Conservation (phyloP, 2,888 invertebrate genomes). For the Orthosia gothica region DNA sequence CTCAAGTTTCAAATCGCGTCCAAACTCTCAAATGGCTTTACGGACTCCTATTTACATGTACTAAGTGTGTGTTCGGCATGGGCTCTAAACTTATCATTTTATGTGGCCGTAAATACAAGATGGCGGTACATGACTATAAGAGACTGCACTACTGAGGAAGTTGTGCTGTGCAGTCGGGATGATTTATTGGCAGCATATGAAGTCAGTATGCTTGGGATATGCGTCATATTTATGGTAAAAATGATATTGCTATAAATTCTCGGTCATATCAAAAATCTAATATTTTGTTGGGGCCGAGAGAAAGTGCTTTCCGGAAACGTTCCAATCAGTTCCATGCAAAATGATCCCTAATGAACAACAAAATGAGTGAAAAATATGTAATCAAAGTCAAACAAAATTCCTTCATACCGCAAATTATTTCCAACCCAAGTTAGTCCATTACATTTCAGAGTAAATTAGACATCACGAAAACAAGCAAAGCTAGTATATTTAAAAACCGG, state of each 20-base stretch:
- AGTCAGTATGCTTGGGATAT: background rate
- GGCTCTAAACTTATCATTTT: slow-evolving; percentile 80
- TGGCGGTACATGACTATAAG: slow-evolving; percentile 72
- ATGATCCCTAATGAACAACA: background rate
- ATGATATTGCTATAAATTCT: no score
- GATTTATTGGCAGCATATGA: slow-evolving; percentile 18
- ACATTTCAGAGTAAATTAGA: background rate
- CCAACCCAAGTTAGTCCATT: background rate
- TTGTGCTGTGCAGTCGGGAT: slow-evolving; percentile 20
- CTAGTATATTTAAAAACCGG: background rate
- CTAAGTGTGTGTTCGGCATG: slow-evolving; percentile 46
- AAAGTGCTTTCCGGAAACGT: background rate
- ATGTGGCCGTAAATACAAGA: slow-evolving; percentile 76
- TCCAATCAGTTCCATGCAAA: background rate
- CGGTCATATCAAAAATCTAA: no score
- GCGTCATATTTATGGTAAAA: no score
- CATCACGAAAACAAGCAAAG: background rate
- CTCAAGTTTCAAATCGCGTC: slow-evolving; percentile 41
- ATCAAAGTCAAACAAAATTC: background rate
- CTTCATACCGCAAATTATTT: background rate
- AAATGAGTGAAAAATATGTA: background rate
- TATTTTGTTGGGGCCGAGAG: no score
- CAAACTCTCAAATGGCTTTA: slow-evolving; percentile 54
- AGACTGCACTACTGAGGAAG: slow-evolving; percentile 35
- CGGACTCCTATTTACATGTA: slow-evolving; percentile 56